A percentile compares a stretch with the other conserved stretches of the same genome.
These are phyloP conservation scores for Myiopsitta monachus DNA, from an alignment of 2,113 vertebrate genomes.

Conservation along the genomic window DNA sequence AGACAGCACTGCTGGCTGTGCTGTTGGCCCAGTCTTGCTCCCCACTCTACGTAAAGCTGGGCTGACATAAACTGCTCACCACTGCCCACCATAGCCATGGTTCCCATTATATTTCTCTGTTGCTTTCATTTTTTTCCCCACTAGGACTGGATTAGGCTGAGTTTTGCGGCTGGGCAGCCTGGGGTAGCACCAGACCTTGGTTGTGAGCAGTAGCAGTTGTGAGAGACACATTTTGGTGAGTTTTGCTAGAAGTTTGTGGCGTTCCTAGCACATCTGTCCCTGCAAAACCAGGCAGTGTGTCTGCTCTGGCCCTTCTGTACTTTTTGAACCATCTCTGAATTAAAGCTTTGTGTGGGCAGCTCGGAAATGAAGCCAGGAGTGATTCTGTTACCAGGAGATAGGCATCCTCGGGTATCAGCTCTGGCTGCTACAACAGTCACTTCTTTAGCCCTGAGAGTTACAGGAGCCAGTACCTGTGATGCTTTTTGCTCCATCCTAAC, in stretches of 20 bases:
- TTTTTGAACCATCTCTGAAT: neutral
- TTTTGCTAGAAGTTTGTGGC: neutral
- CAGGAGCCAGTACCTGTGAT: neutral
- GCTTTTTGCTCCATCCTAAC: neutral
- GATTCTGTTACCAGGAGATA: neutral
- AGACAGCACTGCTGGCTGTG: neutral
- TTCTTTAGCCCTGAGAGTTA: neutral
- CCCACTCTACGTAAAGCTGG: neutral
- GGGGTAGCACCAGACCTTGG: neutral
- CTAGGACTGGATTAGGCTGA: neutral
- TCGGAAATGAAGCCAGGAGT: neutral
- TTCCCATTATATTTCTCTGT: neutral
- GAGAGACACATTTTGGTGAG: neutral
- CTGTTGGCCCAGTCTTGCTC: neutral
- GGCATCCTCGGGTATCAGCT: accelerated
- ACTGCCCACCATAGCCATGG: no score
- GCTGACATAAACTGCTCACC: neutral
- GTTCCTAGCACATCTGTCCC: accelerated
- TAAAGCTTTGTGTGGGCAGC: neutral
- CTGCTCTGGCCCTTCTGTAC: neutral
- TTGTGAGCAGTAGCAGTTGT: neutral
- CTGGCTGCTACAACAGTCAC: neutral
- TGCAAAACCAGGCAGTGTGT: neutral
- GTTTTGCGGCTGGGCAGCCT: neutral
- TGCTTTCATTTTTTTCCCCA: neutral